phyloP scores from a whole-genome alignment of 2,888 invertebrate genomes.

The Pasiphila rectangulata region DNA sequence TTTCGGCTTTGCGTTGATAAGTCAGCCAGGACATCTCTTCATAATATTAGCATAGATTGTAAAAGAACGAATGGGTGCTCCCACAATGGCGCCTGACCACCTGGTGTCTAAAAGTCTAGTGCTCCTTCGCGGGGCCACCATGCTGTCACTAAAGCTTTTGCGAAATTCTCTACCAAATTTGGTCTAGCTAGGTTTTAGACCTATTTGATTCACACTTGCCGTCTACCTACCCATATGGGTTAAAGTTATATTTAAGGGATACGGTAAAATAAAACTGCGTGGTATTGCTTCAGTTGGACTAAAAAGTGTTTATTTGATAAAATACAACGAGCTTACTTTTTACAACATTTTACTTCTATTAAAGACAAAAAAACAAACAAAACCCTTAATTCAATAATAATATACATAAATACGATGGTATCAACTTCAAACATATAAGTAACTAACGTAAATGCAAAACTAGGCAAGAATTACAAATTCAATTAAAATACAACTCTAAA shows the following conservation, averaged over 20 bases:
- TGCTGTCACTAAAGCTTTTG: too few species aligned
- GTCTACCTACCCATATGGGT: too few species aligned
- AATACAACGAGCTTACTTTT: conserved; percentile 82
- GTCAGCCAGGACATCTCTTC: too few species aligned
- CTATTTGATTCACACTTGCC: too few species aligned
- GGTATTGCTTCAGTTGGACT: conserved; percentile 80
- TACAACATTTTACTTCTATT: conserved; percentile 81
- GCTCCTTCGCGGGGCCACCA: too few species aligned
- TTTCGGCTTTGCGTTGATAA: too few species aligned
- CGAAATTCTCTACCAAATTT: too few species aligned
- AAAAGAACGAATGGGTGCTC: too few species aligned
- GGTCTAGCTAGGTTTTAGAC: too few species aligned
- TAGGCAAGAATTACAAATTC: conserved; percentile 76
- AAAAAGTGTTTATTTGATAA: conserved; percentile 82
- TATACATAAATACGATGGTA: conserved; percentile 80
- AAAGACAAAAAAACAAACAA: conserved; percentile 80
- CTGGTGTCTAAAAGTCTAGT: too few species aligned
- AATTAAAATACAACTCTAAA: conserved; percentile 64
- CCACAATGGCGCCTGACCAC: too few species aligned
- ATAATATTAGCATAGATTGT: too few species aligned
- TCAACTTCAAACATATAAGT: conserved; percentile 77
- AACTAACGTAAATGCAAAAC: conserved; percentile 79
- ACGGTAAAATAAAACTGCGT: conserved; percentile 61
- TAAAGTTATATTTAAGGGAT: not conserved
- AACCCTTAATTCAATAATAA: conserved; percentile 78